Evolutionary conservation across 1,140 invertebrate species (phyloP).

Genomic region (Trypoxylus dichotomus): DNA sequence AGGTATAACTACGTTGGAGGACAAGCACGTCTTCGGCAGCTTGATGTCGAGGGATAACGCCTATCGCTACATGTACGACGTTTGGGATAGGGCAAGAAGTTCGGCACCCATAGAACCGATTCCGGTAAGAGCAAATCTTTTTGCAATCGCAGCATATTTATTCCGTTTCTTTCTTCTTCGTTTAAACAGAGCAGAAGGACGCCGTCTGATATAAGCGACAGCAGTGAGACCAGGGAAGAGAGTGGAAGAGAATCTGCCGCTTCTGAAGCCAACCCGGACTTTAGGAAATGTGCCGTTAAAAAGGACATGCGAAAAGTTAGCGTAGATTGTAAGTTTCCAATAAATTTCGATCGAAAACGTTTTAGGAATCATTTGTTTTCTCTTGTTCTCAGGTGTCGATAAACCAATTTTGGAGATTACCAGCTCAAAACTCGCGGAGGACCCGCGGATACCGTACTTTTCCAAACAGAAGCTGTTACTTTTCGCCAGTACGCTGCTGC

Average conservation of each 20-base stretch:
- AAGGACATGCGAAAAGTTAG: slow-evolving; percentile 5
- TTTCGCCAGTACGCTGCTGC: slow-evolving; percentile 53
- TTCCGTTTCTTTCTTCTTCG: slow-evolving; percentile 25
- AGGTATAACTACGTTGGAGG: slow-evolving; percentile 81
- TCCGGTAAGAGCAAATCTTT: slow-evolving; percentile 35
- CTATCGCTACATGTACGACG: slow-evolving; percentile 72
- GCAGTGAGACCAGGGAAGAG: slow-evolving; percentile 43
- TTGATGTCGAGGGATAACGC: slow-evolving; percentile 85
- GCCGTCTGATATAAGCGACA: slow-evolving; percentile 41
- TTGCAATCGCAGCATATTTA: neutral
- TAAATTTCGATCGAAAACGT: neutral
- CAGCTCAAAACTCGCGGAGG: neutral
- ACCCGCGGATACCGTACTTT: neutral
- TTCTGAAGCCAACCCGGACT: slow-evolving; percentile 29
- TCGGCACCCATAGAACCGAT: slow-evolving; percentile 40
- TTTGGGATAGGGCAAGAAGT: slow-evolving; percentile 49
- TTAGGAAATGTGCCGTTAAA: slow-evolving; percentile 32
- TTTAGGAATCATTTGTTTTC: neutral
- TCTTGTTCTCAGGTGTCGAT: neutral
- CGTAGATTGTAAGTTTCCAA: slow-evolving; percentile 9
- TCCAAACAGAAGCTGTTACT: slow-evolving; percentile 50
- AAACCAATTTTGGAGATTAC: neutral
- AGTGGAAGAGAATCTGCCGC: slow-evolving; percentile 44
- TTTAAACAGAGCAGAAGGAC: slow-evolving; percentile 34
- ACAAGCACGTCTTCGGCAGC: slow-evolving; percentile 86